phyloP scores from a whole-genome alignment of 2,113 vertebrate species.

The Ptilonorhynchus violaceus region DNA sequence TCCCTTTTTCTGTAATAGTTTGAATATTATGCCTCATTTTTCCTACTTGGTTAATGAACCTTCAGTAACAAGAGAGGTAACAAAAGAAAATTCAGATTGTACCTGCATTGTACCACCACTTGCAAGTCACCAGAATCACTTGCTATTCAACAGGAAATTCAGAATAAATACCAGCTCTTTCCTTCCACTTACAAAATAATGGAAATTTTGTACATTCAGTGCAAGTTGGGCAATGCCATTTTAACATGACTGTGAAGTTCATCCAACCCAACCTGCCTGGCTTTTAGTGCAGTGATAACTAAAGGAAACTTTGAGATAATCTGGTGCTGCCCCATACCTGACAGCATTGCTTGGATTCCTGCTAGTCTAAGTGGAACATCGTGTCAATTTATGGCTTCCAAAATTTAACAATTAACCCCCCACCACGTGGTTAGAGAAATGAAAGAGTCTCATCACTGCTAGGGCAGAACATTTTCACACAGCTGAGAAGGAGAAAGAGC shows the following conservation, averaged over 20 bases:
- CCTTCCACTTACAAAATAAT: not conserved
- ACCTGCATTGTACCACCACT: not conserved
- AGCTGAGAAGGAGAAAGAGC: not conserved
- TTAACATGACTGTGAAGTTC: not conserved
- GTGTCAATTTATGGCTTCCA: not conserved
- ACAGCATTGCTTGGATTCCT: not conserved
- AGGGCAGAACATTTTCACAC: not conserved
- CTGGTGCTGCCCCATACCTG: not conserved
- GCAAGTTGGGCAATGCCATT: not conserved
- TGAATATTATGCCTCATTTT: not conserved
- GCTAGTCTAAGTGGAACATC: not conserved
- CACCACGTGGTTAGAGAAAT: not conserved
- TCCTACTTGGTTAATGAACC: not conserved
- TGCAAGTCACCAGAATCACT: not conserved
- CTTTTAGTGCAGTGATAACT: not conserved
- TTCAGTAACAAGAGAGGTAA: not conserved
- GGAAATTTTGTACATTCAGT: not conserved
- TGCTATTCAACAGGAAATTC: not conserved
- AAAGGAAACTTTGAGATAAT: not conserved
- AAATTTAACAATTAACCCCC: not conserved
- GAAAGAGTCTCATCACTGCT: not conserved
- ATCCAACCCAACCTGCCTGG: not conserved
- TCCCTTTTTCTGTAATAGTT: not conserved
- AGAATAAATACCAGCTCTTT: not conserved
- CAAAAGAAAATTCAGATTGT: not conserved